Conservation (phyloP, 2,113 vertebrate genomes). For the Limnothrissa miodon region DNA sequence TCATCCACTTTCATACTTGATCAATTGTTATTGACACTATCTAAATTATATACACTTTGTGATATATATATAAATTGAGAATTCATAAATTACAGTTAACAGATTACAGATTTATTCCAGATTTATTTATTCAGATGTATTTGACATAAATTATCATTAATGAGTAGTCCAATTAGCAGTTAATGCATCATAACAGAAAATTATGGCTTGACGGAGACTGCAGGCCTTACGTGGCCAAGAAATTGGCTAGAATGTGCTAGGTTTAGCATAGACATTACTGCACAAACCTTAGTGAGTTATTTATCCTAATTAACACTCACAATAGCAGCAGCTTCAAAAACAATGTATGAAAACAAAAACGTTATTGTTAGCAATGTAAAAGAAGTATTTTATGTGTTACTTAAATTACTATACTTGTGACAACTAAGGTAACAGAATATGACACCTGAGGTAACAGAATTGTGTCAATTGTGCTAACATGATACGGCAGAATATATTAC, state of each 20-base stretch:
- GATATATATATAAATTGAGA: too few species aligned
- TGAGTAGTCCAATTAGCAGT: neutral
- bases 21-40: neutral
- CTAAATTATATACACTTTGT: too few species aligned
- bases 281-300: neutral
- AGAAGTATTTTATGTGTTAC: too few species aligned
- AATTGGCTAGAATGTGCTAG: neutral
- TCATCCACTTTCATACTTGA: neutral
- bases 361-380: neutral
- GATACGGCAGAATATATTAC: too few species aligned
- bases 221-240: neutral
- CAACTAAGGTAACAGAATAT: too few species aligned
- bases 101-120: conserved; percentile 8
- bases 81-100: neutral
- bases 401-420: too few species aligned
- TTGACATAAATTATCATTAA: neutral
- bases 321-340: neutral
- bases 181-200: conserved; percentile 12
- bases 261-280: neutral
- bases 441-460: too few species aligned
- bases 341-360: neutral
- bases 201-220: neutral
- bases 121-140: neutral
- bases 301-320: neutral
- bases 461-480: too few species aligned